These are phyloP conservation scores for Drosophila athabasca DNA, from an alignment of 1,140 invertebrate genomes.

Conservation along the genomic window DNA sequence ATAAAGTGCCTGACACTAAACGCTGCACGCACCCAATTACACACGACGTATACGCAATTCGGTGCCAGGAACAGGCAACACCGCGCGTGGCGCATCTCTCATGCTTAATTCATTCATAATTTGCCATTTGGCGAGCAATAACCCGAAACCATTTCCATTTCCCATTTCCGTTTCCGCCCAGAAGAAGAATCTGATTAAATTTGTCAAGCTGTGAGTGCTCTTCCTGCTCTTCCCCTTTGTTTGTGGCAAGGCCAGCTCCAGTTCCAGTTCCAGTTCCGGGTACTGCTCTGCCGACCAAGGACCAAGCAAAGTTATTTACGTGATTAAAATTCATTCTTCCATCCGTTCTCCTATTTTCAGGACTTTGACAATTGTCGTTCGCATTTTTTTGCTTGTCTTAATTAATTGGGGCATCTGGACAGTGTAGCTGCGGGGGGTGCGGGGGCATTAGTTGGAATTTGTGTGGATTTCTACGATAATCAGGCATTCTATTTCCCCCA, in stretches of 20 bases:
- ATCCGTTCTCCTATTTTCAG: background rate
- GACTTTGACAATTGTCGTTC: conserved; percentile 23
- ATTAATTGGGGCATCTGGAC: conserved; percentile 25
- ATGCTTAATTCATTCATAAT: conserved; percentile 70
- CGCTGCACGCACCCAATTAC: conserved; percentile 43
- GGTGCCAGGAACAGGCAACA: conserved; percentile 24
- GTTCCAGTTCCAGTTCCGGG: too few relatives aligned
- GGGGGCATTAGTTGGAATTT: too few relatives aligned
- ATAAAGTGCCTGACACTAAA: conserved; percentile 53
- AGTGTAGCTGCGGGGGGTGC: too few relatives aligned
- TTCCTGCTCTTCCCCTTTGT: background rate
- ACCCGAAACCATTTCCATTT: conserved; percentile 29
- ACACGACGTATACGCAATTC: conserved; percentile 36
- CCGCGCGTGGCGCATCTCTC: conserved; percentile 34
- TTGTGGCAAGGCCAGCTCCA: too few relatives aligned
- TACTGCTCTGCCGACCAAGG: conserved; percentile 17
- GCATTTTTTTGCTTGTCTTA: conserved; percentile 6
- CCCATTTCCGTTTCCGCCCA: conserved; percentile 51
- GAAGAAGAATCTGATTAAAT: conserved; percentile 53
- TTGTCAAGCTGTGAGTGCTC: conserved; percentile 11
- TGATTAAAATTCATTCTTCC: conserved; percentile 70
- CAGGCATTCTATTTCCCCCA: too few relatives aligned
- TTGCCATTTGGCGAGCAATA: conserved; percentile 55
- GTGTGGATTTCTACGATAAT: too few relatives aligned
- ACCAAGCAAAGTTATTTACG: conserved; percentile 53